These are phyloP conservation scores for Merops nubicus DNA, from an alignment of 2,113 vertebrate genomes.

Conservation along the genomic window DNA sequence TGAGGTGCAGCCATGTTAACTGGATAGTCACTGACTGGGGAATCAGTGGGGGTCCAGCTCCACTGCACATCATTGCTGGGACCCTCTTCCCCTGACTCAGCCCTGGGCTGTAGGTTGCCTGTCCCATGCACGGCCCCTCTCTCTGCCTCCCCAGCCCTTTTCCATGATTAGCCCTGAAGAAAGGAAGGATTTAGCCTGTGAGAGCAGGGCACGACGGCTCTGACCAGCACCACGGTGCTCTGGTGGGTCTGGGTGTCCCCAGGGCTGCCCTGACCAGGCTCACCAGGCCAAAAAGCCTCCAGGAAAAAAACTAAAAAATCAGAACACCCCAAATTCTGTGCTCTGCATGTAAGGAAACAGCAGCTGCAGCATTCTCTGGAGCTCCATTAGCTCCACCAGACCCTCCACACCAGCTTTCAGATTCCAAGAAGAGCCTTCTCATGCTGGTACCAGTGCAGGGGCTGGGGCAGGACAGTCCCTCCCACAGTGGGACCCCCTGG, in stretches of 20 bases:
- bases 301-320: background rate
- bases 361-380: background rate
- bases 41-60: background rate
- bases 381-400: background rate
- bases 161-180: background rate
- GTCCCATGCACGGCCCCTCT: background rate
- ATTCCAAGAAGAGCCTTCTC: background rate
- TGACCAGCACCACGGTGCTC: background rate
- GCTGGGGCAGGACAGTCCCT: background rate
- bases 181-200: background rate
- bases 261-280: background rate
- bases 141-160: background rate
- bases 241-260: background rate
- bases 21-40: background rate
- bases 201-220: background rate
- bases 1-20: background rate
- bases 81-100: background rate
- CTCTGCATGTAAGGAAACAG: background rate
- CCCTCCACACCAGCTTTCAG: no score
- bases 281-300: background rate
- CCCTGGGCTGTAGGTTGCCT: background rate
- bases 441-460: no score
- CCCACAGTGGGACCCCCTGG: rapidly evolving
- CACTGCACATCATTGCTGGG: background rate
- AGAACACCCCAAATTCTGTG: rapidly evolving